These are phyloP conservation scores for Lordiphosa andalusiaca DNA, from an alignment of 2,888 invertebrate species.

Conservation along the genomic window DNA sequence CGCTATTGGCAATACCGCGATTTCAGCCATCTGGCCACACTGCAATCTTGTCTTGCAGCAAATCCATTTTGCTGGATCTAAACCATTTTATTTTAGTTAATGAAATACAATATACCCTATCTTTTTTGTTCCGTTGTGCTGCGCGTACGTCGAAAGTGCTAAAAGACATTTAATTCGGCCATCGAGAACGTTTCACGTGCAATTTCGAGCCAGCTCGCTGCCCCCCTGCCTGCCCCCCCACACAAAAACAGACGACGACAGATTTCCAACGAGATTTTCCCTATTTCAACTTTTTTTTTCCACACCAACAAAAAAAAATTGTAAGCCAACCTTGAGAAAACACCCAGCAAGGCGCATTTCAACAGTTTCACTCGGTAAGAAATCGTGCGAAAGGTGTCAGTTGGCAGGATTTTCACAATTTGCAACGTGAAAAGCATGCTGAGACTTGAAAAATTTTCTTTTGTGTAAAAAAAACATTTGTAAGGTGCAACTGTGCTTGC, in stretches of 20 bases:
- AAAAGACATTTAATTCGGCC: slow-evolving; percentile 28
- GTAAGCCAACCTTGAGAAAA: slow-evolving; percentile 71
- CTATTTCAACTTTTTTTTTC: slow-evolving; percentile 47
- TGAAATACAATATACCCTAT: slow-evolving; percentile 67
- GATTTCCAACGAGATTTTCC: slow-evolving; percentile 53
- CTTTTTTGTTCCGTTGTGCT: slow-evolving; percentile 65
- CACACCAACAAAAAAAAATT: slow-evolving; percentile 37
- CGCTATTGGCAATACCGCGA: slow-evolving; percentile 8
- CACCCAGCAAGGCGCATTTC: slow-evolving; percentile 62
- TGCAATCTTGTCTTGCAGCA: slow-evolving; percentile 38
- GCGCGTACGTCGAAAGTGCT: slow-evolving; percentile 43
- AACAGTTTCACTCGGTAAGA: slow-evolving; percentile 60
- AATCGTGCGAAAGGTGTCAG: slow-evolving; percentile 1
- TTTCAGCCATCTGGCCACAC: slow-evolving; percentile 12
- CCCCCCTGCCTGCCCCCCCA: neutral
- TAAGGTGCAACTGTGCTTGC: slow-evolving; percentile 63
- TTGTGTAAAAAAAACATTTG: slow-evolving; percentile 58
- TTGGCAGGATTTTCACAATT: slow-evolving; percentile 5
- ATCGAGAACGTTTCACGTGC: slow-evolving; percentile 26
- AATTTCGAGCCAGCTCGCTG: slow-evolving; percentile 30
- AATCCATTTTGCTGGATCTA: slow-evolving; percentile 66
- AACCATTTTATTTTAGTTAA: slow-evolving; percentile 74
- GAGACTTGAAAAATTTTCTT: slow-evolving; percentile 38
- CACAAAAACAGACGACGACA: slow-evolving; percentile 16
- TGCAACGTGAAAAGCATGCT: slow-evolving; percentile 39